Percentiles rank a stretch among this genome's conserved stretches.
These are phyloP conservation scores for Drosophila tanythrix DNA, from an alignment of 2,888 invertebrate genomes.

Conservation along the genomic window DNA sequence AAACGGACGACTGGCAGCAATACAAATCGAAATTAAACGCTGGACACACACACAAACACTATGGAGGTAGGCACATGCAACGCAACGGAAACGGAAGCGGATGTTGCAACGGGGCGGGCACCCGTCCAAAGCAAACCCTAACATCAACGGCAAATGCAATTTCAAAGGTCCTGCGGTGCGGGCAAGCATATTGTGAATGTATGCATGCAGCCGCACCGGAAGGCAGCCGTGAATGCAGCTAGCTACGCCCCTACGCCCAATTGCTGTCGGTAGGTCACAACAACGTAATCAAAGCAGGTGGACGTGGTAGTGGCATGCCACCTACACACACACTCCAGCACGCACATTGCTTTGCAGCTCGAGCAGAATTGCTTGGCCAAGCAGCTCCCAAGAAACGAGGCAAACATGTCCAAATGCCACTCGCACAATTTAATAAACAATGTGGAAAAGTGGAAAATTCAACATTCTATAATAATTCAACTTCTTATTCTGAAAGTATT, in stretches of 20 bases:
- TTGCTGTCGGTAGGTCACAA: conserved; percentile 39
- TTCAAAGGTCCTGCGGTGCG: conserved; percentile 25
- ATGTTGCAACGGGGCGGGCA: conserved; percentile 49
- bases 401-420: neutral
- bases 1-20: conserved; percentile 31
- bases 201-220: neutral
- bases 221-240: conserved; percentile 2
- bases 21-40: conserved; percentile 57
- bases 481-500: neutral
- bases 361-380: neutral
- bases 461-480: neutral
- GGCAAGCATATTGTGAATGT: conserved; percentile 28
- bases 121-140: conserved; percentile 30
- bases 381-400: neutral
- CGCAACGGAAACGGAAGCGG: conserved; percentile 58
- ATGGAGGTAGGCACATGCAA: conserved; percentile 31
- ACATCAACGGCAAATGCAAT: conserved; percentile 42
- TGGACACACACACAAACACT: conserved; percentile 25
- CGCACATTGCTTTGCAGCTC: neutral
- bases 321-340: neutral
- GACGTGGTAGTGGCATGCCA: conserved; percentile 43
- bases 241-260: conserved; percentile 23
- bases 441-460: neutral
- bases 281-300: conserved; percentile 62
- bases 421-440: neutral